Conservation (phyloP, 1,140 invertebrate species). For the Bemisia tabaci region DNA sequence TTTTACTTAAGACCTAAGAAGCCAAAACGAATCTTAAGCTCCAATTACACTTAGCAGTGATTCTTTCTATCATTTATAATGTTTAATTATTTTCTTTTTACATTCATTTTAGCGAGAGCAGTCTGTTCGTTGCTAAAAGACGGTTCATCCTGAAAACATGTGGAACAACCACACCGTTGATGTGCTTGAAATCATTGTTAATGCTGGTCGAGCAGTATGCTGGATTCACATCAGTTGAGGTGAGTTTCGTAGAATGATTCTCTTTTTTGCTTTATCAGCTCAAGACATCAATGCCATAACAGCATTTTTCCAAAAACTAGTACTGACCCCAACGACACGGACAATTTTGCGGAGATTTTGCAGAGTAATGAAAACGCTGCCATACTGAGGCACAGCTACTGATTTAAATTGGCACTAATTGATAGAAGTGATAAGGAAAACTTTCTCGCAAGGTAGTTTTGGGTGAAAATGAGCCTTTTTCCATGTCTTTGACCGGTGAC, state of each 20-base stretch:
- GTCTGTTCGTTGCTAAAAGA: conserved; percentile 89
- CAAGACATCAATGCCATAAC: neutral
- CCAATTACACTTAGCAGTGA: too few relatives aligned
- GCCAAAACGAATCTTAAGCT: too few relatives aligned
- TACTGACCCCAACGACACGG: neutral
- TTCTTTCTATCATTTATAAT: too few relatives aligned
- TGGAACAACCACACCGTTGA: conserved; percentile 90
- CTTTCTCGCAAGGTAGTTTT: too few relatives aligned
- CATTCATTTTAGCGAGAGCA: conserved; percentile 73
- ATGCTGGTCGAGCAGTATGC: conserved; percentile 70
- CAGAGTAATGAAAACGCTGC: neutral
- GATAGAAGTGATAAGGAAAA: neutral
- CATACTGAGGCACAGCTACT: neutral
- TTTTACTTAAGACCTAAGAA: too few relatives aligned
- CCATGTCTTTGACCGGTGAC: too few relatives aligned
- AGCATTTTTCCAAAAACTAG: neutral
- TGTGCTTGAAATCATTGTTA: conserved; percentile 74
- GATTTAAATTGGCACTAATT: neutral
- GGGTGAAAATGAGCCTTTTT: too few relatives aligned
- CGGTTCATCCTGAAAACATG: conserved; percentile 97
- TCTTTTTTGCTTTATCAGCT: neutral
- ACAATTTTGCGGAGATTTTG: neutral
- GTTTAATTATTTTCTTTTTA: conserved; percentile 21
- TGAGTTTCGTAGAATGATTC: conserved; percentile 25
- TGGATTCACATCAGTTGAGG: conserved; percentile 65